Base-by-base conservation (phyloP, 2,113 vertebrate species). In the Stercorarius parasiticus region DNA sequence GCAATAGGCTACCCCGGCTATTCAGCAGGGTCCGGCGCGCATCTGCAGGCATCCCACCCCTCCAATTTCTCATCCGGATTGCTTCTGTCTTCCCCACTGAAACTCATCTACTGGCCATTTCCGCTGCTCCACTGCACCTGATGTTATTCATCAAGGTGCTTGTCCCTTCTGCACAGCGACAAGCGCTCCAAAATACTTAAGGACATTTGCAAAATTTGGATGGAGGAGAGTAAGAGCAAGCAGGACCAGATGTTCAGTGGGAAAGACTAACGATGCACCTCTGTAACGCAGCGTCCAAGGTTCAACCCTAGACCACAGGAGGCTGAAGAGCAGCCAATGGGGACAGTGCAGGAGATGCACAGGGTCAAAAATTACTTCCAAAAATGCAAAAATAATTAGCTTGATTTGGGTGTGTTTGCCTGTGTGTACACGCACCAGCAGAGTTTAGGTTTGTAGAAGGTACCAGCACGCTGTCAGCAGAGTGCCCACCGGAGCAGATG, bases 11-110 rank as follows among this genome's bases (percentile, higher is more conserved):
- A 59, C 65, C 86, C 82, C 20, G 0, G 66, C 52, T 20, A 5
- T 30, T 62, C 26, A 1, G 78, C 69, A 45, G 85, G 56, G 59
- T 27, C 79, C 29, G 5, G 88, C 6, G 47, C 3, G 58, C 61
- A 85, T 96, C 93, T 92, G 90, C 79, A 83, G 53, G 26, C 81
- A 82, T 79, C 94, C 78, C 77, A 58, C 15, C 70, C 32, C 58
- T 86, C 67, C 52, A 1, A 13, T 53, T 50, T n/a, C 87, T 83
- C 67, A 84, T 53, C 86, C 2, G 1, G 32, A 88, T 61, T 2
- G 66, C 66, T 84, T 56, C 83, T 19, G 42, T n/a, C 58, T 49
- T 61, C 81, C 89, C 72, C 86, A 14, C 80, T 26, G 38, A 23
- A 62, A 23, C 34, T 38, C 80, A 32, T 78, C 67, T 13, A 3